Evolutionary conservation across 1,140 invertebrate genomes (phyloP).

Genomic region (Eupeodes corollae): DNA sequence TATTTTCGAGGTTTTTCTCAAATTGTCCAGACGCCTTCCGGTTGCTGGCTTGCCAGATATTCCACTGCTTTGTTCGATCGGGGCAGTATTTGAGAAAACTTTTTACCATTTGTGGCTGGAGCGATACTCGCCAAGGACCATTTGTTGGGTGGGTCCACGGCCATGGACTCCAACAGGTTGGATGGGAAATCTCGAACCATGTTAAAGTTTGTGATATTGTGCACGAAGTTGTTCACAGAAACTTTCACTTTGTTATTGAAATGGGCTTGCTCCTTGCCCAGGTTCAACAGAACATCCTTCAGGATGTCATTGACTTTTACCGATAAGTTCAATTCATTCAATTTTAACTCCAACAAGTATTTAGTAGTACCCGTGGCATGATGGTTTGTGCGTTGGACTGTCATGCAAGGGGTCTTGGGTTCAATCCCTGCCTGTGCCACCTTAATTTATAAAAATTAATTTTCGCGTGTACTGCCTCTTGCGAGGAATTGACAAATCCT

Average conservation of each 20-base stretch:
- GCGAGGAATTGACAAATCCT: too few species aligned
- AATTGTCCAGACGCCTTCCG: constrained; percentile 53
- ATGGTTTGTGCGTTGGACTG: too few species aligned
- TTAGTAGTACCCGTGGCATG: too few species aligned
- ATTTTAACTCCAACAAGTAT: constrained; percentile 65
- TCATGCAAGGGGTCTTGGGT: too few species aligned
- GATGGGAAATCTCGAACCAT: constrained; percentile 63
- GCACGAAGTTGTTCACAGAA: constrained; percentile 50
- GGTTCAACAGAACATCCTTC: constrained; percentile 40
- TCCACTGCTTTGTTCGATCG: constrained; percentile 61
- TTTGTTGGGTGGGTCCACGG: constrained; percentile 49
- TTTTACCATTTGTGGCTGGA: constrained; percentile 58
- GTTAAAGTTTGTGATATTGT: constrained; percentile 52
- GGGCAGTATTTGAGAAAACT: constrained; percentile 75
- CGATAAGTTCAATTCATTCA: constrained; percentile 60
- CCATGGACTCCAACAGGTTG: constrained; percentile 53
- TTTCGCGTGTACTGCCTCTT: too few species aligned
- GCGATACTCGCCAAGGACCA: constrained; percentile 68
- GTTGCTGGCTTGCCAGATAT: constrained; percentile 67
- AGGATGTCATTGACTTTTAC: constrained; percentile 35
- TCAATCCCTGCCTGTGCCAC: too few species aligned
- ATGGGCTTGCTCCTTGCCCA: constrained; percentile 43
- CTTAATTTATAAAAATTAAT: too few species aligned
- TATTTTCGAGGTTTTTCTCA: constrained; percentile 57
- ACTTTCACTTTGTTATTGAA: constrained; percentile 53